Evolutionary conservation across 2,888 invertebrate genomes (phyloP).

Genomic region (Xestoiulus laeticollis): DNA sequence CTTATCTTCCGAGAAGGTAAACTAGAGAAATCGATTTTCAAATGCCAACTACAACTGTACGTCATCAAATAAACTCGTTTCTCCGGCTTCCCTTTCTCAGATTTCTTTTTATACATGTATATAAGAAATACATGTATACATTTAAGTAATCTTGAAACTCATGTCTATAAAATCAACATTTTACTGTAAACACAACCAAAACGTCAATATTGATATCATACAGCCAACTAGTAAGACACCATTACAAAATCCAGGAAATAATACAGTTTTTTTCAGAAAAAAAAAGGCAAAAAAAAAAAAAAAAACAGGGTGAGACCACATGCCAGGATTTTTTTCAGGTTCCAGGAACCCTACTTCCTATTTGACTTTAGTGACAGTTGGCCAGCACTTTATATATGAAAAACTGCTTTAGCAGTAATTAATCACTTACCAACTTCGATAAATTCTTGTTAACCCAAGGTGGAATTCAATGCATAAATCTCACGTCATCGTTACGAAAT

Average conservation of each 20-base stretch:
- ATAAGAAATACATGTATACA: too few relatives aligned
- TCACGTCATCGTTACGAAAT: too few relatives aligned
- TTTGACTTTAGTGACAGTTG: background rate
- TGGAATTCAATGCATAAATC: too few relatives aligned
- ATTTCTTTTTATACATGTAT: background rate
- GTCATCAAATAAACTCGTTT: background rate
- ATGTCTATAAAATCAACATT: too few relatives aligned
- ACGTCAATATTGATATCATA: background rate
- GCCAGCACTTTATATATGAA: too few relatives aligned
- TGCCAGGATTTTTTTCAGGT: background rate
- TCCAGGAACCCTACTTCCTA: background rate
- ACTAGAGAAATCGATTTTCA: background rate
- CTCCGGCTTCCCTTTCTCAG: background rate
- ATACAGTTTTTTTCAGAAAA: background rate
- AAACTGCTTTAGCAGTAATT: background rate
- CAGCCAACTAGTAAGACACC: background rate
- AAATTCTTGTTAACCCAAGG: background rate
- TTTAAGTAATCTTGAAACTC: background rate
- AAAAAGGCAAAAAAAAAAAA: background rate
- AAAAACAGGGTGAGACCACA: background rate
- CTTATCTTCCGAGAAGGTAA: background rate
- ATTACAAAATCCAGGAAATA: background rate
- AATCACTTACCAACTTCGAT: background rate
- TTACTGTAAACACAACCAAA: background rate
- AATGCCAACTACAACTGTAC: background rate